Evolutionary conservation across 2,113 vertebrate species (phyloP).

Genomic region (Machaerirhynchus nigripectus): DNA sequence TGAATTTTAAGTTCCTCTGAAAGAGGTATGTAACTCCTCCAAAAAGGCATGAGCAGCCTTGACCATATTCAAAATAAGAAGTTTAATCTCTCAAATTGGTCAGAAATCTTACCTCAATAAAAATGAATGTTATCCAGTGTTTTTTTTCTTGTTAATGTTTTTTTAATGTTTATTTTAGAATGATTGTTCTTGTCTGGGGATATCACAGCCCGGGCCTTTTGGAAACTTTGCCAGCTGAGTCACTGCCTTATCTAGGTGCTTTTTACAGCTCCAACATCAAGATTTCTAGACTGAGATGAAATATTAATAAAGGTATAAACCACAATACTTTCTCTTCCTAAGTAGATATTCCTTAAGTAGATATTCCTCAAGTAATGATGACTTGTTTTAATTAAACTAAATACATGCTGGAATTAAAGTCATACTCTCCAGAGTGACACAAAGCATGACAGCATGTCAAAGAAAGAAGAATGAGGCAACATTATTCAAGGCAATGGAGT

Average conservation of each 20-base stretch:
- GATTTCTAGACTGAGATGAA: not conserved
- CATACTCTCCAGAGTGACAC: not conserved
- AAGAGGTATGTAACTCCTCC: not conserved
- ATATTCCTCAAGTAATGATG: not conserved
- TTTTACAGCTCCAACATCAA: not conserved
- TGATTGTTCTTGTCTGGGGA: not conserved
- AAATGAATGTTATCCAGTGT: fast-evolving
- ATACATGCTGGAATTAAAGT: not conserved
- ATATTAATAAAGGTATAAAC: not conserved
- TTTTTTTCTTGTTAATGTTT: not conserved
- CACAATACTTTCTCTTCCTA: not conserved
- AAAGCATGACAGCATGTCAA: not conserved
- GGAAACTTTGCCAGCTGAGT: not conserved
- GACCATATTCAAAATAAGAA: not conserved
- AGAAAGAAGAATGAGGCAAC: not conserved
- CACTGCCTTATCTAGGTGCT: not conserved
- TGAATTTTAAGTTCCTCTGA: not conserved
- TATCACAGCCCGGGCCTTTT: not conserved
- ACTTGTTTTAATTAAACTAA: not conserved
- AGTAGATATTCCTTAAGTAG: not conserved
- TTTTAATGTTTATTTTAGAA: not conserved
- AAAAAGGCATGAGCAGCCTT: not conserved
- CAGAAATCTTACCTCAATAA: not conserved
- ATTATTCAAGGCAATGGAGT: not conserved
- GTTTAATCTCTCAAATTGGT: not conserved